A percentile compares a stretch with the other conserved stretches of the same genome.
Conservation (phyloP, 2,888 invertebrate genomes). For the Sphecodes monilicornis region DNA sequence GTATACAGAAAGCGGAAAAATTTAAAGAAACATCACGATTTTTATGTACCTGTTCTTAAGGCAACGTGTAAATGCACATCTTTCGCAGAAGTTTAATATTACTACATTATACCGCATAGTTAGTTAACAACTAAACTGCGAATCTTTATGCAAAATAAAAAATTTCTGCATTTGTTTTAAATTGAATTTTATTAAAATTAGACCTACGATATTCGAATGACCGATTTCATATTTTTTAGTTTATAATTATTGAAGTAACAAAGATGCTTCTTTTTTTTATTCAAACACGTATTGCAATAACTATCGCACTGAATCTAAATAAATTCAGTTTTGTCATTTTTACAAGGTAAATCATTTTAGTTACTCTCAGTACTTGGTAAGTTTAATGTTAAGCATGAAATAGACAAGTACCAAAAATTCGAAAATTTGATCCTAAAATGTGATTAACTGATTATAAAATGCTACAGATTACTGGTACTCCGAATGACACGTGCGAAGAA, state of each 20-base stretch:
- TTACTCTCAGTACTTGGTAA: background rate
- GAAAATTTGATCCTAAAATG: background rate
- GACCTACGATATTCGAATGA: no score
- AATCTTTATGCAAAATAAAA: background rate
- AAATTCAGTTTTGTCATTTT: background rate
- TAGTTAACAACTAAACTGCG: background rate
- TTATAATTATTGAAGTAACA: background rate
- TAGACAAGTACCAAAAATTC: background rate
- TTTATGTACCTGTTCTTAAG: background rate
- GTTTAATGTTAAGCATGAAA: background rate
- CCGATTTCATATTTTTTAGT: background rate
- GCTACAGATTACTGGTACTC: background rate
- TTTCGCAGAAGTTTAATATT: background rate
- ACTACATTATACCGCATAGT: no score
- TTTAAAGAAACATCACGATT: background rate
- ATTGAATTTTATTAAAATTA: no score
- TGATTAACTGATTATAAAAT: background rate
- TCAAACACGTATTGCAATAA: background rate
- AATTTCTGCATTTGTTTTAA: no score
- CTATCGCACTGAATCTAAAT: background rate
- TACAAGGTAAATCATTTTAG: background rate
- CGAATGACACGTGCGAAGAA: background rate
- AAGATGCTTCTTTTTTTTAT: no score
- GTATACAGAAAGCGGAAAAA: no score
- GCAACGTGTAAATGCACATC: background rate